Evolutionary conservation across 2,888 invertebrate genomes (phyloP).

Genomic region (Phymatocera aterrima): DNA sequence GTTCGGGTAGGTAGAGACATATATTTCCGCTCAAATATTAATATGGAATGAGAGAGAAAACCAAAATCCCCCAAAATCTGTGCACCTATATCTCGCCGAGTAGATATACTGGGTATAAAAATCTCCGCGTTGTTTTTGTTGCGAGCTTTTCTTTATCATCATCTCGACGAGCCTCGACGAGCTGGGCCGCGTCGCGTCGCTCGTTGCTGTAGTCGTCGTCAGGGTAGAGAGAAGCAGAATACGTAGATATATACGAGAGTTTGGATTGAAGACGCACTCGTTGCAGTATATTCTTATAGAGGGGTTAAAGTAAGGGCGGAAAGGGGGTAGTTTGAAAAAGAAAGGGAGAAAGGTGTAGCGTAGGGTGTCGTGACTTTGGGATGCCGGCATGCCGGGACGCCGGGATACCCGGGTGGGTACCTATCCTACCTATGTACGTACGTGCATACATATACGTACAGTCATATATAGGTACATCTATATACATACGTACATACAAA

Average conservation of each 20-base stretch:
- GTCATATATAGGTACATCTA: no score
- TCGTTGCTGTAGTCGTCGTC: no score
- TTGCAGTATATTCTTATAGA: conserved; percentile 70
- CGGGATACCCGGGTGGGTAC: background rate
- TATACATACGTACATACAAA: background rate
- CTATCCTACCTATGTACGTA: background rate
- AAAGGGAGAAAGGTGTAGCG: conserved; percentile 42
- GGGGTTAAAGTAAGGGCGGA: conserved; percentile 18
- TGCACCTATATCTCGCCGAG: no score
- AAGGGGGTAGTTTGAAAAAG: conserved; percentile 42
- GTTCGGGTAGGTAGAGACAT: no score
- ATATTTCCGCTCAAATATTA: no score
- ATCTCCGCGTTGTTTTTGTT: no score
- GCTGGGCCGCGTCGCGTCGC: no score
- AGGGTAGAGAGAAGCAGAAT: background rate
- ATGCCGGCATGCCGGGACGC: background rate
- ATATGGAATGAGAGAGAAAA: no score
- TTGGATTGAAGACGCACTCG: conserved; percentile 65
- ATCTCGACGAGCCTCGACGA: no score
- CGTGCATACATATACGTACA: background rate
- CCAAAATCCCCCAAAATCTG: no score
- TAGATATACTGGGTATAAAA: no score
- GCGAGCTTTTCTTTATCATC: no score
- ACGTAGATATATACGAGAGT: background rate
- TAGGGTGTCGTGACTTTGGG: conserved; percentile 20